Evolutionary conservation across 2,888 invertebrate genomes (phyloP).

Genomic region (Alentia gelatinosa): DNA sequence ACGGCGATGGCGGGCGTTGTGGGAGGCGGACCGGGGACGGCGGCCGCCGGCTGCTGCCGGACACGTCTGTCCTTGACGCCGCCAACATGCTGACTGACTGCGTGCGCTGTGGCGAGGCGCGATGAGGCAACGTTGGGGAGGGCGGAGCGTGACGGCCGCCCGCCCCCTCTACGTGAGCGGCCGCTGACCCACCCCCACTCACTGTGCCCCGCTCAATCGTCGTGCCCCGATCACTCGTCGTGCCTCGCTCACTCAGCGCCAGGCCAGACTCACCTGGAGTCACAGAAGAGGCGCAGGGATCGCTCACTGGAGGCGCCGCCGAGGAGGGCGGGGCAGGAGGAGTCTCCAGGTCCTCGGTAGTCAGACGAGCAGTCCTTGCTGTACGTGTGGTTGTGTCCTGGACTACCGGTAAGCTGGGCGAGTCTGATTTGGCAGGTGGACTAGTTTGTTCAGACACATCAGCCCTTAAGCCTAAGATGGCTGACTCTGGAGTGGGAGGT

Average conservation of each 20-base stretch:
- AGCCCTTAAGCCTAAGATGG: background rate
- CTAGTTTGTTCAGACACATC: background rate
- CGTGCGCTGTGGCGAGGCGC: background rate
- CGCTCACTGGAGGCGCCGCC: background rate
- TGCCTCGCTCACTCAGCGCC: background rate
- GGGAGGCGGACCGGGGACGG: background rate
- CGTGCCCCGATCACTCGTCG: background rate
- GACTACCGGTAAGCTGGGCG: background rate
- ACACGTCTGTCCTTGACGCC: background rate
- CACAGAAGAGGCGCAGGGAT: too few species aligned
- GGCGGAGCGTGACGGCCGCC: background rate
- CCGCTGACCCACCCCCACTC: background rate
- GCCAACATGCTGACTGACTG: constrained; percentile 18
- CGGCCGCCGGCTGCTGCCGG: background rate
- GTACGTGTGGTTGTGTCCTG: background rate
- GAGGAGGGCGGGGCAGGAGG: background rate
- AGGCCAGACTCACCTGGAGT: too few species aligned
- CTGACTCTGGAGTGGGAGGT: background rate
- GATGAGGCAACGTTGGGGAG: background rate
- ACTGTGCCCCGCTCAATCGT: background rate
- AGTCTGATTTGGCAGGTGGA: background rate
- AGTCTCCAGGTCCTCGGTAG: background rate
- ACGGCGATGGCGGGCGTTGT: background rate
- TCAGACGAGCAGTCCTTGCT: background rate
- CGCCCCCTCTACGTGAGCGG: background rate